A percentile compares a stretch with the other conserved stretches of the same genome.
phyloP scores from a whole-genome alignment of 2,888 invertebrate genomes.

The Apotomis capreana region DNA sequence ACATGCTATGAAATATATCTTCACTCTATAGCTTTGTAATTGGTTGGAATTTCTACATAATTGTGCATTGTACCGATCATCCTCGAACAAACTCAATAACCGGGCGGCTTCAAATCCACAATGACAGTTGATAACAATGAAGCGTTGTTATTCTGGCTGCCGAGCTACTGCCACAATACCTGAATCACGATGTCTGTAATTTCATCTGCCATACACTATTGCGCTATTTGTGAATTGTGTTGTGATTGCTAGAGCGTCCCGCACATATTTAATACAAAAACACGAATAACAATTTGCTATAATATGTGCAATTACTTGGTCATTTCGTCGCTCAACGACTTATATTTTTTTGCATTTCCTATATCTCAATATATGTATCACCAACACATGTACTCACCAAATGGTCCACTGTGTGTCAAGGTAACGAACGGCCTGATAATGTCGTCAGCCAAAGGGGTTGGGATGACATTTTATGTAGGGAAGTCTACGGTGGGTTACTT shows the following conservation, averaged over 20 bases:
- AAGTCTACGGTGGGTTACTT: no score
- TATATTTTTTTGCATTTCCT: no score
- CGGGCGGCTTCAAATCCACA: not conserved
- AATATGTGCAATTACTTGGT: no score
- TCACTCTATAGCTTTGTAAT: not conserved
- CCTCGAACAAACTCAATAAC: not conserved
- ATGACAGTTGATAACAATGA: slow-evolving; percentile 17
- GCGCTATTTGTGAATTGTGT: slow-evolving; percentile 6
- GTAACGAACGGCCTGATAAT: no score
- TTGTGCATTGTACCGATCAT: not conserved
- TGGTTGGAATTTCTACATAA: not conserved
- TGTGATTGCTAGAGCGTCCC: not conserved
- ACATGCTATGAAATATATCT: not conserved
- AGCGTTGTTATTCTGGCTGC: slow-evolving; percentile 11
- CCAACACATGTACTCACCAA: no score
- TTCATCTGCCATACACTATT: slow-evolving; percentile 10
- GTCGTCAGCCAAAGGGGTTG: no score
- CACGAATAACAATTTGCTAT: no score
- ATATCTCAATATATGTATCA: no score
- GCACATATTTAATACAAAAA: no score
- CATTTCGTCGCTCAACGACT: no score
- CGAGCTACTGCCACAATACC: slow-evolving; percentile 4
- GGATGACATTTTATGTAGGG: no score
- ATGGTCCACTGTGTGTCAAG: no score
- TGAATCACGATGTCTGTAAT: slow-evolving; percentile 17